A percentile compares a stretch with the other conserved stretches of the same genome.
Evolutionary conservation across 2,797 vertebrate genomes (phyloP).

Genomic region (Eupleurogrammus muticus): DNA sequence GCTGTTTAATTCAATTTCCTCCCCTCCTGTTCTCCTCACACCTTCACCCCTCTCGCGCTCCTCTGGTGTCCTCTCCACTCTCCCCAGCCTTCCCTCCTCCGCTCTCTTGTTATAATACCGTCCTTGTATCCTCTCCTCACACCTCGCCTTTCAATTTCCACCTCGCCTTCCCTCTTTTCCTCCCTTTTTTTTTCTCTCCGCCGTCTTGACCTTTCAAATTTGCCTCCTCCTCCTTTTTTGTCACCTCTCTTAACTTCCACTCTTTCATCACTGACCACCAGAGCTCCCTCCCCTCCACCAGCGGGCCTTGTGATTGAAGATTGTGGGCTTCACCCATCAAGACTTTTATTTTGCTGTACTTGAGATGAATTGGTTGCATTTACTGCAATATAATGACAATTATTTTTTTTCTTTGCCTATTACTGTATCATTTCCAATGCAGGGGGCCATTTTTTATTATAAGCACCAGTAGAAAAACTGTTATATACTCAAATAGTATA

Average conservation of each 20-base stretch:
- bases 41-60: conserved; percentile 13
- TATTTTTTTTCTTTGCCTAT: conserved; percentile 46
- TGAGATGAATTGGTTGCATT: conserved; percentile 65
- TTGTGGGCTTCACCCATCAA: conserved; percentile 46
- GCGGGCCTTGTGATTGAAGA: conserved; percentile 32
- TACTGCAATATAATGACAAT: conserved; percentile 52
- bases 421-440: conserved; percentile 40
- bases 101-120: neutral
- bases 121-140: conserved; percentile 20
- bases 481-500: too few relatives aligned
- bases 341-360: conserved; percentile 57
- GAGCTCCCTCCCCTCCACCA: conserved; percentile 20
- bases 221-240: conserved; percentile 25
- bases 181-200: conserved; percentile 24
- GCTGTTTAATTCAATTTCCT: conserved; percentile 45
- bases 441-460: conserved; percentile 34
- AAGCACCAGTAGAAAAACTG: neutral
- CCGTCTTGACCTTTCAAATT: conserved; percentile 60
- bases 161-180: conserved; percentile 18
- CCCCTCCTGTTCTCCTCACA: conserved; percentile 25
- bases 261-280: conserved; percentile 38
- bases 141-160: conserved; percentile 1
- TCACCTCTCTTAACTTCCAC: conserved; percentile 43
- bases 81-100: neutral
- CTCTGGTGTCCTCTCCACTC: conserved; percentile 1